Base-by-base conservation (phyloP, 2,797 vertebrate genomes). In the Intellagama lesueurii region DNA sequence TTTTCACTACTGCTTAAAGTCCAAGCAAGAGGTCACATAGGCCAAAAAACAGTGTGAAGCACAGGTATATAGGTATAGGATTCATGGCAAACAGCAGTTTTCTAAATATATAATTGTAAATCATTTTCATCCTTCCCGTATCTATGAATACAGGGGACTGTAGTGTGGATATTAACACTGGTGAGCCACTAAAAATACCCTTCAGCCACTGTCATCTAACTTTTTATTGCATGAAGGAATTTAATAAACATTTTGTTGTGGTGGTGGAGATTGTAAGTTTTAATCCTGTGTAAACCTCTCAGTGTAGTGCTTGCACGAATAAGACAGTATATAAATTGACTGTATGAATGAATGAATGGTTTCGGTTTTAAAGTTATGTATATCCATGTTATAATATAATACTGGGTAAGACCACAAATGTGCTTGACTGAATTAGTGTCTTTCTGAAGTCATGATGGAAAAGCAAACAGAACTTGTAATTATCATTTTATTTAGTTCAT, bases 401-500 rank as follows among this genome's bases (percentile, higher is more conserved):
- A 52, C 64, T 76, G n/a, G 44, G 9, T 73, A n/a, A 66, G 30
- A n/a, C 12, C 32, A 47, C 7, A 80, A 68, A 47, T 76, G 22
- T 83, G 56, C 16, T 17, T 69, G 4, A 64, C 19, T 19, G 60
- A 64, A 47, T 32, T 8, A 30, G 73, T 73, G 7, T 64, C 81
- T 82, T 87, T 87, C 40, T 68, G 17, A 85, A 87, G 70, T 40
- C 35, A 86, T 6, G 60, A 28, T 32, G 11, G 35, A 60, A 90
- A 81, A 83, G 75, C 22, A 84, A 0, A 0, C 24, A 81, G 2
- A 75, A n/a, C 7, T 6, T 32, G 69, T 8, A 77, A 30, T n/a
- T n/a, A 87, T 56, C 9, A 24, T 79, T 76, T 44, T 81, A 32
- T 86, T 30, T 30, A 76, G 73, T 76, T 76, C 8, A 49, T 14